Conservation (phyloP, 2,888 invertebrate species). For the Hymenopus coronatus region DNA sequence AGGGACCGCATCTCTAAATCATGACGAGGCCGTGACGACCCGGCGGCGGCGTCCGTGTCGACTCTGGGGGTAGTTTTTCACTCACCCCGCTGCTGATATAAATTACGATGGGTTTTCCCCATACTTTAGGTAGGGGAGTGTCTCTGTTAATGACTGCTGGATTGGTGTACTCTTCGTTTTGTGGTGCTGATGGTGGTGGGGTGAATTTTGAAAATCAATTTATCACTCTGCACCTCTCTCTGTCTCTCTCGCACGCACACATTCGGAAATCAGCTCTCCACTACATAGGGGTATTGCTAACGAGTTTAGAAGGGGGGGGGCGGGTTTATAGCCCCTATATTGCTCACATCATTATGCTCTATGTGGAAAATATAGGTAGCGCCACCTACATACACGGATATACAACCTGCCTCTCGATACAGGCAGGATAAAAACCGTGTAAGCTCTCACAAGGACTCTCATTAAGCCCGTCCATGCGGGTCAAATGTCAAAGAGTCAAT, state of each 20-base stretch:
- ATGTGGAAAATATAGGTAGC: conserved; percentile 21
- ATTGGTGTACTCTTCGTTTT: conserved; percentile 34
- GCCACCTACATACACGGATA: conserved; percentile 11
- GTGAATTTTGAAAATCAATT: conserved; percentile 36
- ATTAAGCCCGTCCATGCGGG: too few species aligned
- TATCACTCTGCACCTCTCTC: conserved; percentile 31
- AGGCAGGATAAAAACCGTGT: conserved; percentile 15
- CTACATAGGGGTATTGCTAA: conserved; percentile 1
- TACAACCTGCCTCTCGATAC: conserved; percentile 8
- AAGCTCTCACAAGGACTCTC: not conserved
- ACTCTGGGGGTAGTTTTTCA: not conserved
- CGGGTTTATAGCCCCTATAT: conserved; percentile 23
- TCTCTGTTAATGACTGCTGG: conserved; percentile 26
- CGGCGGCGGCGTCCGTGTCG: not conserved
- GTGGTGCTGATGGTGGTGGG: conserved; percentile 23
- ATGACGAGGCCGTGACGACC: not conserved
- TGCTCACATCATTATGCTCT: conserved; percentile 24
- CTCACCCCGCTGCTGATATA: conserved; percentile 5
- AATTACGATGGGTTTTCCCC: conserved; percentile 13
- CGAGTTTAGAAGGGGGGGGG: conserved; percentile 8
- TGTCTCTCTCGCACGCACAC: conserved; percentile 2
- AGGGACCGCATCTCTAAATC: conserved; percentile 18
- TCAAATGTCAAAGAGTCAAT: too few species aligned
- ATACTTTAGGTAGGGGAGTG: conserved; percentile 5
- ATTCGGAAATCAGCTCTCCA: conserved; percentile 16